phyloP scores from a whole-genome alignment of 1,140 invertebrate genomes.

The Pararge aegeria region DNA sequence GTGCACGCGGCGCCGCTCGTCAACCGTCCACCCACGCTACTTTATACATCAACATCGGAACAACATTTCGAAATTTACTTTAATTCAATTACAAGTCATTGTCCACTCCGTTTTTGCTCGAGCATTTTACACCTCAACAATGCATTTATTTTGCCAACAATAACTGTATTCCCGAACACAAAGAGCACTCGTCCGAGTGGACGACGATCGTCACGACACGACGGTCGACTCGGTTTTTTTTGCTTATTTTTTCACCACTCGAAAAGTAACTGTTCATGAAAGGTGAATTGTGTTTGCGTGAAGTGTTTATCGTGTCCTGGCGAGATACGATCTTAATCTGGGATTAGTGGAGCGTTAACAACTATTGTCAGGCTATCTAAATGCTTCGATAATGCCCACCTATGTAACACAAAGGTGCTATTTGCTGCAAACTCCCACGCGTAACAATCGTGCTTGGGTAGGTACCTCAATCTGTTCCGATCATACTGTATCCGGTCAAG shows the following conservation, averaged over 20 bases:
- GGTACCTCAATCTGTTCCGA: conserved; percentile 47
- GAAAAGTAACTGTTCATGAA: conserved; percentile 62
- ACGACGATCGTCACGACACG: conserved; percentile 28
- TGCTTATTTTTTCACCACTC: conserved; percentile 51
- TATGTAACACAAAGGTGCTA: conserved; percentile 46
- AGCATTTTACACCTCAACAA: conserved; percentile 55
- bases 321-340: conserved; percentile 70
- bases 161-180: conserved; percentile 57
- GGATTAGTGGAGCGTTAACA: conserved; percentile 58
- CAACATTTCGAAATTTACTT: conserved; percentile 24
- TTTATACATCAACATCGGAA: conserved; percentile 15
- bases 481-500: conserved; percentile 50
- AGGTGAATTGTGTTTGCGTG: conserved; percentile 62
- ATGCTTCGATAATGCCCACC: conserved; percentile 53
- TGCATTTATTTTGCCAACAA: conserved; percentile 74
- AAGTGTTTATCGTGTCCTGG: conserved; percentile 66
- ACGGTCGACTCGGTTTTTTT: conserved; percentile 35
- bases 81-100: conserved; percentile 71
- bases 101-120: conserved; percentile 52
- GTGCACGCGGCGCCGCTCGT: background rate
- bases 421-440: conserved; percentile 56
- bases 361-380: conserved; percentile 56
- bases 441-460: conserved; percentile 34
- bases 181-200: conserved; percentile 33
- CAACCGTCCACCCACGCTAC: conserved; percentile 13